phyloP scores from a whole-genome alignment of 2,888 invertebrate genomes.

The Amphiduros pacificus region DNA sequence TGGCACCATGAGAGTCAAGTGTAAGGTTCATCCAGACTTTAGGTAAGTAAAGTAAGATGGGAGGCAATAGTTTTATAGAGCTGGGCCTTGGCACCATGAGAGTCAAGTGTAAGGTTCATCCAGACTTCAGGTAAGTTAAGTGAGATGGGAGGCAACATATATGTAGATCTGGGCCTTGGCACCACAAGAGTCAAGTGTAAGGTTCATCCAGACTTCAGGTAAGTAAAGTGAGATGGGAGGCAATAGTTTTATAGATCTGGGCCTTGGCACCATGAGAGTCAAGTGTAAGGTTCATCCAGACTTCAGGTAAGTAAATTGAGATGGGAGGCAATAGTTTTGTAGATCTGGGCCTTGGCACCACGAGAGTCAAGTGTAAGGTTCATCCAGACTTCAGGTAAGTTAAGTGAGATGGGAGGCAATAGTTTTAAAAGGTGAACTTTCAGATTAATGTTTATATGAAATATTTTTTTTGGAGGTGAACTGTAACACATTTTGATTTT shows the following conservation, averaged over 20 bases:
- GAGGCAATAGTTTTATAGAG: slow-evolving; percentile 49
- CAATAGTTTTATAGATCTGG: slow-evolving; percentile 51
- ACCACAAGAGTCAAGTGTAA: slow-evolving; percentile 52
- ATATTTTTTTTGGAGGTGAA: too few relatives aligned
- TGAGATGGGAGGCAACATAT: slow-evolving; percentile 45
- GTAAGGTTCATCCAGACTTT: background rate
- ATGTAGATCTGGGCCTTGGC: slow-evolving; percentile 53
- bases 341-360: slow-evolving; percentile 53
- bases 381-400: slow-evolving; percentile 46
- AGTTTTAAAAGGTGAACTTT: too few relatives aligned
- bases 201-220: slow-evolving; percentile 50
- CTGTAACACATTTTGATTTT: too few relatives aligned
- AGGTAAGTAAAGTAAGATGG: slow-evolving; percentile 24
- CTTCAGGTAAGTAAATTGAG: slow-evolving; percentile 49
- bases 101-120: slow-evolving; percentile 50
- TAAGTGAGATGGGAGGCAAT: too few relatives aligned
- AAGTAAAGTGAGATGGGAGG: too few relatives aligned
- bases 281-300: slow-evolving; percentile 48
- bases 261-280: slow-evolving; percentile 53
- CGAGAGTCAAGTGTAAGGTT: slow-evolving; percentile 51
- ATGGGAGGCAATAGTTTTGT: slow-evolving; percentile 48
- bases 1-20: background rate
- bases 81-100: slow-evolving; percentile 54
- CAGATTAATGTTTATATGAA: too few relatives aligned
- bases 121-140: slow-evolving; percentile 49